These are phyloP conservation scores for Drosophila paranaensis DNA, from an alignment of 2,888 invertebrate species.

Conservation along the genomic window DNA sequence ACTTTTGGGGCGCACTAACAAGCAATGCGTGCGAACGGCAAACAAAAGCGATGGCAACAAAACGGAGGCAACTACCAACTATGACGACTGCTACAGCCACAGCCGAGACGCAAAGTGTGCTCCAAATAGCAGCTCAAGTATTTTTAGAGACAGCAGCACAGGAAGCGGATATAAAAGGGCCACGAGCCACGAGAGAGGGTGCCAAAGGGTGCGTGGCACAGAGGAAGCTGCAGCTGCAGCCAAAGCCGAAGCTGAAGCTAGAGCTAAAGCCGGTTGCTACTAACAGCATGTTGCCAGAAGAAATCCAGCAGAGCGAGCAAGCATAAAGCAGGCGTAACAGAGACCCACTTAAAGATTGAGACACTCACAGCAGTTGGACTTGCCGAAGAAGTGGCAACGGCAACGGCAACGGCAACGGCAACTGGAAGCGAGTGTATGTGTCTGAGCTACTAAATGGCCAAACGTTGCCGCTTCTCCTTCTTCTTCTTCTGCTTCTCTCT, in stretches of 20 bases:
- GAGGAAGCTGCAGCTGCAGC: constrained; percentile 33
- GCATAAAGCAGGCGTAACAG: constrained; percentile 47
- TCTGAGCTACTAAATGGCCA: constrained; percentile 41
- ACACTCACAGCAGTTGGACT: constrained; percentile 22
- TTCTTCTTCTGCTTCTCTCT: constrained; percentile 28
- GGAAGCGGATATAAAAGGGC: constrained; percentile 53
- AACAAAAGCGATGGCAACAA: constrained; percentile 57
- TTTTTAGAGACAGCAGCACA: constrained; percentile 59
- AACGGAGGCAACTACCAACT: constrained; percentile 31
- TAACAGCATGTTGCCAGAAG: constrained; percentile 37
- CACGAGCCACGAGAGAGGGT: neutral
- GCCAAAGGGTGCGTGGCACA: constrained; percentile 14
- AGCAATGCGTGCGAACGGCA: constrained; percentile 64
- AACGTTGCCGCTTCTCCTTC: constrained; percentile 42
- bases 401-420: neutral
- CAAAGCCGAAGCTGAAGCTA: constrained; percentile 8
- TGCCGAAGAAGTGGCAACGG: neutral
- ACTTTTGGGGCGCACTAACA: constrained; percentile 64
- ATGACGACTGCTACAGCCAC: constrained; percentile 28
- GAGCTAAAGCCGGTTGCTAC: constrained; percentile 18
- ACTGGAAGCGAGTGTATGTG: constrained; percentile 6
- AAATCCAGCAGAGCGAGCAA: constrained; percentile 28
- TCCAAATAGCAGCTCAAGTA: constrained; percentile 70
- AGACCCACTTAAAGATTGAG: constrained; percentile 57
- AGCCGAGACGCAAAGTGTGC: constrained; percentile 38